Percentiles rank a stretch among this genome's conserved stretches.
Evolutionary conservation across 1,140 invertebrate species (phyloP).

Genomic region (Papilio polyxenes): DNA sequence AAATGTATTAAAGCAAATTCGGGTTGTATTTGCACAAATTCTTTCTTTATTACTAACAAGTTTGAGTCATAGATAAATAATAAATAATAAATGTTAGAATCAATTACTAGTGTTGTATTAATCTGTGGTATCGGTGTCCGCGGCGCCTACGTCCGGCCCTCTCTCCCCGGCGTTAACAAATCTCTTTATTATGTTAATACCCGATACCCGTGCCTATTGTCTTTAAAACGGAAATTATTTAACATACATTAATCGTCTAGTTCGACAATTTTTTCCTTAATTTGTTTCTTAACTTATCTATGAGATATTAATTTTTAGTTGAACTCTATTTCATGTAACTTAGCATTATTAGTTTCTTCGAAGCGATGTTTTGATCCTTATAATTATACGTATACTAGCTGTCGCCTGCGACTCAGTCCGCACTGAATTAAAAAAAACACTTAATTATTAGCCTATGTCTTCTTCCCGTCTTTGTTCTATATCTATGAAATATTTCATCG

Average conservation of each 20-base stretch:
- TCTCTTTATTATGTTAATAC: conserved; percentile 65
- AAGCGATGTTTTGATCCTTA: neutral
- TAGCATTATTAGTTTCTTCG: neutral
- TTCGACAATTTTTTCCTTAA: conserved; percentile 42
- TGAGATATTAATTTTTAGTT: neutral
- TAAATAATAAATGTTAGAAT: neutral
- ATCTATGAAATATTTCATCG: too few species aligned
- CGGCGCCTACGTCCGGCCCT: conserved; percentile 55
- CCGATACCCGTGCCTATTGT: conserved; percentile 46
- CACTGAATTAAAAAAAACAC: too few species aligned
- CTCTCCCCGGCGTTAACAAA: conserved; percentile 54
- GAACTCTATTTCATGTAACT: neutral
- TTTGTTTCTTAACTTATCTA: neutral
- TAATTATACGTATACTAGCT: too few species aligned
- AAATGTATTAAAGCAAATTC: neutral
- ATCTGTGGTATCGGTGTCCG: conserved; percentile 49
- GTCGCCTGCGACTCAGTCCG: too few species aligned
- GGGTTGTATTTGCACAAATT: neutral
- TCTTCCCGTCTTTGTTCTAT: too few species aligned
- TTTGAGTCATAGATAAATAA: conserved; percentile 24
- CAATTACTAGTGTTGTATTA: neutral
- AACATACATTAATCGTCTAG: conserved; percentile 49
- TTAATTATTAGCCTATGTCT: too few species aligned
- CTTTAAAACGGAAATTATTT: conserved; percentile 51
- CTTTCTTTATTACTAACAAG: neutral